Evolutionary conservation across 2,113 vertebrate genomes (phyloP), one percentile per base, ranked within the genome.

Genomic region (Neoarius graeffei): DNA sequence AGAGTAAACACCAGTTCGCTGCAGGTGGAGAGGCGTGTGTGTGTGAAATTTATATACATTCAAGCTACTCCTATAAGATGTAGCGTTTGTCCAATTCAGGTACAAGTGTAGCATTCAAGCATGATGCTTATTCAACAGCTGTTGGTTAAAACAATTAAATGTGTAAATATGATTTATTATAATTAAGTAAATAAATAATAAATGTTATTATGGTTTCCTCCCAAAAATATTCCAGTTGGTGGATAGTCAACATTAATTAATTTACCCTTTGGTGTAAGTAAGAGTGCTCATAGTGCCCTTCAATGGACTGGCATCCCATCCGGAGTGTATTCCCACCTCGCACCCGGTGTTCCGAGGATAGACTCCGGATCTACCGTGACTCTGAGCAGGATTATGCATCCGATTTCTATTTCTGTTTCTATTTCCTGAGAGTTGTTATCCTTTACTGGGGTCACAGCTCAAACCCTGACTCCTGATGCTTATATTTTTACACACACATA

Each of bases 1-100:
- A 86, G 86, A 85, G 93, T 85, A 84, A 90, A 91, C 87, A 83
- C 77, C 56, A 88, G 48, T 74, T 42, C 35, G 48, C 81, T 82
- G 92, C 94, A 95, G 94, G 94, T 96, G 94, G 92, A 95, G 89
- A 93, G 50, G 23, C 50, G 30, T 27, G 62, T 67, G 76, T 79
- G 76, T 54, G 23, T 79, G 10, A 54, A 54, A 42, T 42, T 42
- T 42, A 42, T 42, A 42, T 42, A 42, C 42, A 42, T 42, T 42
- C 42, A 42, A 42, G 42, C 85, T 86, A 10, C 13, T 62, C 13
- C 19, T 42, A 15, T 27, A 50, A 35, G 20, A 76, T 59, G 56
- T 85, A 30, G n/a, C 27, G 59, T 64, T 35, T 83, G 30, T 23
- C 25, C 25, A 10, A 2, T 82, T 48, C 30, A 5, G 20, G 17